phyloP scores from a whole-genome alignment of 2,113 vertebrate genomes.

The Calidris pugnax region DNA sequence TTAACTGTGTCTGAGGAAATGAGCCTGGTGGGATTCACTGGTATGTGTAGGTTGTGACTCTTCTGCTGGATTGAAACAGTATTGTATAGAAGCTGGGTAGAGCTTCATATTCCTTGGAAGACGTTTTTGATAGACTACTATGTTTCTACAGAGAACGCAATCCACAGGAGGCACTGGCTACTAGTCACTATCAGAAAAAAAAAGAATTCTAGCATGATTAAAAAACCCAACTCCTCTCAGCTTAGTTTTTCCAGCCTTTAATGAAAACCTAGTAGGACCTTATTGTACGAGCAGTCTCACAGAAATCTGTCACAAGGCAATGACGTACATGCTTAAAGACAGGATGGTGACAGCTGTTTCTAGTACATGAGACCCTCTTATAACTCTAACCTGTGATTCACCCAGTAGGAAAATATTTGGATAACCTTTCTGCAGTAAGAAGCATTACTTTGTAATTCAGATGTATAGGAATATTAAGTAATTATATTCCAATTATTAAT shows the following conservation, averaged over 20 bases:
- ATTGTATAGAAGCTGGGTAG: neutral
- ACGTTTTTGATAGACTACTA: neutral
- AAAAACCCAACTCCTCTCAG: neutral
- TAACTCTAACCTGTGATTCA: slow-evolving; percentile 9
- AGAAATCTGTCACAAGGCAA: neutral
- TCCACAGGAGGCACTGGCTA: neutral
- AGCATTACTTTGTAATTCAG: neutral
- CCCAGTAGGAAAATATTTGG: neutral
- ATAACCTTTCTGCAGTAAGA: neutral
- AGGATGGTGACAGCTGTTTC: neutral
- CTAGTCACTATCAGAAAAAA: neutral
- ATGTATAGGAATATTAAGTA: neutral
- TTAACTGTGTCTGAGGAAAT: neutral
- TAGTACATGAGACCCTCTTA: neutral
- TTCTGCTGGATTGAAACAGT: neutral
- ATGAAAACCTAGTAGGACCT: neutral
- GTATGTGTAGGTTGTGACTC: neutral
- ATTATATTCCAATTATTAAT: slow-evolving; percentile 14
- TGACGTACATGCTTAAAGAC: neutral
- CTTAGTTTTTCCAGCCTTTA: neutral
- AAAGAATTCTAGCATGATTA: neutral
- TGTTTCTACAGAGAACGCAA: neutral
- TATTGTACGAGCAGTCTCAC: neutral
- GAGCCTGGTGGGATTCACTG: neutral
- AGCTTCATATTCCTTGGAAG: neutral